Evolutionary conservation across 2,797 vertebrate genomes (phyloP), one percentile per base, ranked within the genome.

Genomic region (Etheostoma nigrum): DNA sequence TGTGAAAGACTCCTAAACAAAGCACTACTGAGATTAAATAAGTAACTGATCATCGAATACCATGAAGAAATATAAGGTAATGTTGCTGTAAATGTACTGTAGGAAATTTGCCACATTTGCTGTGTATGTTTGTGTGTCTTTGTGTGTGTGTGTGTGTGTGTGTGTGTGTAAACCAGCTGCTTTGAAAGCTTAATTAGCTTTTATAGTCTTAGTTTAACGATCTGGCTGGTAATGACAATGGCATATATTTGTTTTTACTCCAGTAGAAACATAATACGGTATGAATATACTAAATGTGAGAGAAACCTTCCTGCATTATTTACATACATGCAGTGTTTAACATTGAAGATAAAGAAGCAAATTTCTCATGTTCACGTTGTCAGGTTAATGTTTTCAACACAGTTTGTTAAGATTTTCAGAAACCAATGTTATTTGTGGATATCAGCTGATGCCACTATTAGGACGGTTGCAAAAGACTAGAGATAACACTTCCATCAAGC

Each of bases 21-120:
- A 72, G 54, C 59, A 70, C 76, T 72, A 84, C 59, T 60, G 11
- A 72, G 67, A 83, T 83, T 85, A 80, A 69, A 78, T 68, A 53
- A 82, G 79, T 73, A 75, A 82, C 51, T 72, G 30, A 72, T 72
- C 61, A 73, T 59, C 74, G 62, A 71, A 77, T 51, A 64, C 45
- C 68, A 92, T 93, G 93, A 79, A 82, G 85, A 88, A 86, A 76
- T 75, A 76, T 54, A 83, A 93, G 93, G 93, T 93, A 93, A 89
- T 53, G 51, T 71, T 30, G 47, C 30, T 54, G n/a, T 67, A 19
- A 2, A 19, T 53, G 21, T 30, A 7, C 21, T 74, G 36, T 67
- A 60, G 49, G 55, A 75, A 49, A 70, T 45, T 44, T 67, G 62
- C 27, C 25, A 25, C 2, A 25, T 25, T 25, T 25, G 25, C 2